phyloP scores from a whole-genome alignment of 2,888 invertebrate genomes.

The Lypha dubia region DNA sequence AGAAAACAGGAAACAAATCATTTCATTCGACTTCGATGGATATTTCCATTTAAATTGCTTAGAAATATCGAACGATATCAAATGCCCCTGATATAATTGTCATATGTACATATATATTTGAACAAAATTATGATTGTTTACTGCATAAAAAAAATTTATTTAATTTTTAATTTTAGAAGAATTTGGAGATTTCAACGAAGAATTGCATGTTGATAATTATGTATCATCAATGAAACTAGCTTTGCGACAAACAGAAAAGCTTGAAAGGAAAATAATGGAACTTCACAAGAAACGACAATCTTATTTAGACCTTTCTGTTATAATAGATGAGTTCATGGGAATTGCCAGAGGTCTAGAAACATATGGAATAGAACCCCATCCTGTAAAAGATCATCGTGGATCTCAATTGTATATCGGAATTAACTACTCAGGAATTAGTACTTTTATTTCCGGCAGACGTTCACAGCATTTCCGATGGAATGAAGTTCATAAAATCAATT shows the following conservation, averaged over 20 bases:
- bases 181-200: conserved; percentile 96
- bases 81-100: too few species aligned
- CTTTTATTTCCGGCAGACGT: conserved; percentile 96
- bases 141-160: too few species aligned
- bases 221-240: conserved; percentile 95
- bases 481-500: conserved; percentile 97
- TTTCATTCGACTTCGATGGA: too few species aligned
- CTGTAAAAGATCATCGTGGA: conserved; percentile 97
- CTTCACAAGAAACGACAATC: conserved; percentile 94
- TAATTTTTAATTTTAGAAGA: conserved; percentile 87
- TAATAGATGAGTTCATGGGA: conserved; percentile 95
- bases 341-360: conserved; percentile 96
- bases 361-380: conserved; percentile 98
- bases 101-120: too few species aligned
- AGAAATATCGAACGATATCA: too few species aligned
- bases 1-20: too few species aligned
- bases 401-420: conserved; percentile 96
- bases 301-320: conserved; percentile 93
- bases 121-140: background rate
- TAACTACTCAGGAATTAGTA: conserved; percentile 96
- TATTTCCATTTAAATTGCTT: too few species aligned
- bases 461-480: conserved; percentile 98
- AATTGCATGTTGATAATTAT: conserved; percentile 94
- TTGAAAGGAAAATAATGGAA: conserved; percentile 97
- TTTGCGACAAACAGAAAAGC: conserved; percentile 94